Conservation (phyloP, 2,797 vertebrate species). For the Orientallactaga sibirica region DNA sequence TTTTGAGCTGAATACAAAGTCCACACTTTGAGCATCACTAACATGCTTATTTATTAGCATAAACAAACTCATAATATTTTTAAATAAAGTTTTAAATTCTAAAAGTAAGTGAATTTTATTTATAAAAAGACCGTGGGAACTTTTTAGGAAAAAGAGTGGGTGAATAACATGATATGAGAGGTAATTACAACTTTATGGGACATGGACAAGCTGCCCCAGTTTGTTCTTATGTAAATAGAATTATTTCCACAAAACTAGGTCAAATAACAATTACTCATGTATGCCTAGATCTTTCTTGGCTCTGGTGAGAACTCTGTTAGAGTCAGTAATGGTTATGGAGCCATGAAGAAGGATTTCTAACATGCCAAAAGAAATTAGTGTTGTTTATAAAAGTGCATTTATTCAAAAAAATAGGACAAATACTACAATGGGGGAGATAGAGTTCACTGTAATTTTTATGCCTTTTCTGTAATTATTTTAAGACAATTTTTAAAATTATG, state of each 20-base stretch:
- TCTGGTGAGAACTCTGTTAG: background rate
- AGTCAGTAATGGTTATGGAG: background rate
- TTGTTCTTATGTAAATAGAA: background rate
- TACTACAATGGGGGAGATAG: background rate
- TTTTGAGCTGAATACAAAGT: background rate
- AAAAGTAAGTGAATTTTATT: background rate
- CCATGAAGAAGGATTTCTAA: background rate
- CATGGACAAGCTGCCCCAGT: background rate
- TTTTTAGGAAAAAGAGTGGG: background rate
- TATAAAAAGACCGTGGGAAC: background rate
- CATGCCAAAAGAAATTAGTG: background rate
- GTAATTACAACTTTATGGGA: slow-evolving; percentile 17
- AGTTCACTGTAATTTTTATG: background rate
- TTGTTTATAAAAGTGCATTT: background rate
- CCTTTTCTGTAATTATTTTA: background rate
- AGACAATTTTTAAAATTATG: background rate
- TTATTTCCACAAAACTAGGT: slow-evolving; percentile 1
- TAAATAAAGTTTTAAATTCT: background rate
- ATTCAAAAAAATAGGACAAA: background rate
- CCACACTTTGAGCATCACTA: background rate
- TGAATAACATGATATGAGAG: background rate
- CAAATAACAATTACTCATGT: background rate
- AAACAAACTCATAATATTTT: background rate
- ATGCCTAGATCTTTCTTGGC: background rate
- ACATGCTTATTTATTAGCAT: background rate